phyloP scores from a whole-genome alignment of 2,888 invertebrate species.

The Andrena flavipes region DNA sequence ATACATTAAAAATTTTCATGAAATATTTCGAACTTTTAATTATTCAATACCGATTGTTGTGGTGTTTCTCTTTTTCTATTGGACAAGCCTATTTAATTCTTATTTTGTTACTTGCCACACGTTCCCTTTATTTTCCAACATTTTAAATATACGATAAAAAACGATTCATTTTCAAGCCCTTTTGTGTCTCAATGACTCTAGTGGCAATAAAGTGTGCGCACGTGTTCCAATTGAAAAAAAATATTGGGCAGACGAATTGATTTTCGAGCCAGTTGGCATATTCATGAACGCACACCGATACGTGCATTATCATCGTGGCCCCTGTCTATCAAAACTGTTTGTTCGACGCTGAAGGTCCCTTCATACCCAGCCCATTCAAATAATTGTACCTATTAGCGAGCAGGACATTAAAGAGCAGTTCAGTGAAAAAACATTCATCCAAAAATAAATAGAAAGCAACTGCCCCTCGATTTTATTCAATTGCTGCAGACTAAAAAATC shows the following conservation, averaged over 20 bases:
- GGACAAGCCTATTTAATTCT: no score
- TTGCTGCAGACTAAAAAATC: not conserved
- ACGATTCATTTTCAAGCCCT: not conserved
- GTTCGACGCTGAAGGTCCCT: slow-evolving; percentile 4
- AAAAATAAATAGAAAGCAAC: not conserved
- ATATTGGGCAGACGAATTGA: slow-evolving; percentile 19
- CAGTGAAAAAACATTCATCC: not conserved
- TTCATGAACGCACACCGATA: slow-evolving; percentile 21
- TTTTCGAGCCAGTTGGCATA: slow-evolving; percentile 31
- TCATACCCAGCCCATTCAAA: not conserved
- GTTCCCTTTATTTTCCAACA: no score
- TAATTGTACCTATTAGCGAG: slow-evolving; percentile 8
- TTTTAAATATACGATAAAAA: not conserved
- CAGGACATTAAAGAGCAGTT: slow-evolving; percentile 12
- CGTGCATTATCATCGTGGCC: slow-evolving; percentile 20
- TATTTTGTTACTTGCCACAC: no score
- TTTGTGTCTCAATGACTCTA: not conserved
- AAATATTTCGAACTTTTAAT: no score
- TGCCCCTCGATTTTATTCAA: not conserved
- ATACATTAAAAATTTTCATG: no score
- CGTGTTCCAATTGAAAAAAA: slow-evolving; percentile 17
- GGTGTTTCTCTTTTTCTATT: no score
- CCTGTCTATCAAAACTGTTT: slow-evolving; percentile 44
- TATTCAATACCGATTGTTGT: no score
- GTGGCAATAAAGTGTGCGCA: not conserved